phyloP scores from a whole-genome alignment of 2,797 vertebrate species.

The Pseudopleuronectes americanus region DNA sequence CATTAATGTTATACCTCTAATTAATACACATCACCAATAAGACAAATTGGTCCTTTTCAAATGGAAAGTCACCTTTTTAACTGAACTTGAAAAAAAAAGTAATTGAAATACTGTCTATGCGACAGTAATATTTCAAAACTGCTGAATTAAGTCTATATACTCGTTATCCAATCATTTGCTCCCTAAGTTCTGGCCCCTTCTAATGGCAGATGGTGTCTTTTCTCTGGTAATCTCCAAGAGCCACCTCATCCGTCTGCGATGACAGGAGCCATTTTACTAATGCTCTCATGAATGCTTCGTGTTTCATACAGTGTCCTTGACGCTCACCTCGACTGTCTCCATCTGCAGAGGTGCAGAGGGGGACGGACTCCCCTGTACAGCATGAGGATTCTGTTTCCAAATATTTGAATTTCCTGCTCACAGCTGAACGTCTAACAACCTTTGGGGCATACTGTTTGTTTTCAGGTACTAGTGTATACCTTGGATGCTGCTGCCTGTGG shows the following conservation, averaged over 20 bases:
- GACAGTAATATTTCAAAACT: constrained; percentile 27
- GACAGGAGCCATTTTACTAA: constrained; percentile 74
- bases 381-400: constrained; percentile 8
- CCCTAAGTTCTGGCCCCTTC: constrained; percentile 29
- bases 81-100: constrained; percentile 13
- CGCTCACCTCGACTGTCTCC: constrained; percentile 56
- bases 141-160: constrained; percentile 52
- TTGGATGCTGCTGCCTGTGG: not conserved
- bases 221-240: constrained; percentile 53
- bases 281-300: constrained; percentile 64
- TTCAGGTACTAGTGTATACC: not conserved
- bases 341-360: constrained; percentile 15
- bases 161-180: constrained; percentile 46
- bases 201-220: constrained; percentile 70
- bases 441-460: not conserved
- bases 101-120: constrained; percentile 14
- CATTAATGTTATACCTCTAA: not conserved
- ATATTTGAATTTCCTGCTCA: not conserved
- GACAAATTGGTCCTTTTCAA: constrained; percentile 9
- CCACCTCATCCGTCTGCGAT: constrained; percentile 68
- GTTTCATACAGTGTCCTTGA: constrained; percentile 67
- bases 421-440: not conserved
- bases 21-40: not conserved
- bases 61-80: constrained; percentile 18
- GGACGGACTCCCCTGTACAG: constrained; percentile 23